Percentiles rank a stretch among this genome's conserved stretches.
These are phyloP conservation scores for Danio albolineatus DNA, from an alignment of 2,797 vertebrate genomes.

Conservation along the genomic window DNA sequence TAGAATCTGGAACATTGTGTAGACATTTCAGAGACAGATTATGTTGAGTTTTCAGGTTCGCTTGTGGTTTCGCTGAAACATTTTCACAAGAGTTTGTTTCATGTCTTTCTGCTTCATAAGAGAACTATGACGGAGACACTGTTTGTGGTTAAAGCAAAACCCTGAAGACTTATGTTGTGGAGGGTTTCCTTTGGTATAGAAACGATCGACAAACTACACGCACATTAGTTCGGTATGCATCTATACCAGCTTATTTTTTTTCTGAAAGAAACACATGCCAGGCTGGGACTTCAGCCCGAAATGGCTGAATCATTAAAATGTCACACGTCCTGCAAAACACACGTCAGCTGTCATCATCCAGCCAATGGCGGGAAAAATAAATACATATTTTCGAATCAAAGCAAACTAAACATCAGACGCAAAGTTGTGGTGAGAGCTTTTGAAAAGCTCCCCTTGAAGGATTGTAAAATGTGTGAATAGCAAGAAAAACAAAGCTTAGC, in stretches of 20 bases:
- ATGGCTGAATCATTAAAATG: constrained; percentile 57
- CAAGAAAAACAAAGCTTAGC: constrained; percentile 75
- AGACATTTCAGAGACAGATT: neutral
- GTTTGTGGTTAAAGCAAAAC: constrained; percentile 14
- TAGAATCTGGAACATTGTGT: neutral
- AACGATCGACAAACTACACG: neutral
- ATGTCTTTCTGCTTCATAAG: neutral
- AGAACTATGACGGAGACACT: constrained; percentile 2
- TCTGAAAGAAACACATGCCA: constrained; percentile 47
- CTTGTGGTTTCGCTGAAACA: constrained; percentile 24
- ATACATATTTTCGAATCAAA: constrained; percentile 70
- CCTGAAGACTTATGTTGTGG: neutral
- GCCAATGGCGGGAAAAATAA: constrained; percentile 60
- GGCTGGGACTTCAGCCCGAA: constrained; percentile 54
- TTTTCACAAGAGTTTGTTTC: constrained; percentile 3
- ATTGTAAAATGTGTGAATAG: constrained; percentile 71
- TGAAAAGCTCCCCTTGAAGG: constrained; percentile 58
- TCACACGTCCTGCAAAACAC: constrained; percentile 62
- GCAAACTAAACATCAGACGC: constrained; percentile 58
- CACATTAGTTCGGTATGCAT: constrained; percentile 1
- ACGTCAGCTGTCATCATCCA: constrained; percentile 58
- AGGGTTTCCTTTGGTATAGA: neutral
- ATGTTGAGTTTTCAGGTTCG: neutral
- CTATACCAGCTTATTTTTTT: constrained; percentile 17
- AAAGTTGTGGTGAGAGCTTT: constrained; percentile 62